These are phyloP conservation scores for Seriola rivoliana DNA, from an alignment of 2,113 vertebrate genomes.

Conservation along the genomic window DNA sequence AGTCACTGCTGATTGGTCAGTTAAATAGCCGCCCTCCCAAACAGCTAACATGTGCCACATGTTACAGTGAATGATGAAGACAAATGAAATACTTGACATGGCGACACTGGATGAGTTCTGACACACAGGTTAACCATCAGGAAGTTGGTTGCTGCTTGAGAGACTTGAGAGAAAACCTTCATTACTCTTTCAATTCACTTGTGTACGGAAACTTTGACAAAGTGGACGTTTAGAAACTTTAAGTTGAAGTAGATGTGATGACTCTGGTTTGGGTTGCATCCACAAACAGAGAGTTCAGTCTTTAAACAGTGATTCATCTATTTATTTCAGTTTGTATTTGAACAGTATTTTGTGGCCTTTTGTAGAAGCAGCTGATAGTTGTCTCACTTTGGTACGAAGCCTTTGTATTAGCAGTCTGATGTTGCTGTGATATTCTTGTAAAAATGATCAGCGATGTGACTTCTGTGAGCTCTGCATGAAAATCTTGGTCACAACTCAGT, in stretches of 20 bases:
- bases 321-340: background rate
- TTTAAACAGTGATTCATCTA: background rate
- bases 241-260: background rate
- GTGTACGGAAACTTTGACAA: background rate
- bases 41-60: no score
- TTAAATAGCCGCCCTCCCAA: no score
- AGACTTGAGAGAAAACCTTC: no score
- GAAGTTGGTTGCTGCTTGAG: no score
- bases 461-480: slow-evolving; percentile 63
- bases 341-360: slow-evolving; percentile 39
- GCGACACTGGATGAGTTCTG: no score
- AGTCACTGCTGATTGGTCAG: no score
- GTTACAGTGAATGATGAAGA: no score
- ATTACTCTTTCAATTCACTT: no score
- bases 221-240: background rate
- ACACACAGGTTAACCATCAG: no score
- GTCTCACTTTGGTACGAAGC: slow-evolving; percentile 17
- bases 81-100: no score
- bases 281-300: background rate
- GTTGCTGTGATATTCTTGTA: slow-evolving; percentile 25
- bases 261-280: background rate
- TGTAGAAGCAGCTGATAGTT: slow-evolving; percentile 22
- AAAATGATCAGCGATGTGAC: slow-evolving; percentile 35
- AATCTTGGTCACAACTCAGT: background rate
- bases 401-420: slow-evolving; percentile 2